Base-by-base conservation (phyloP, 2,797 vertebrate genomes). In the Notamacropus eugenii region DNA sequence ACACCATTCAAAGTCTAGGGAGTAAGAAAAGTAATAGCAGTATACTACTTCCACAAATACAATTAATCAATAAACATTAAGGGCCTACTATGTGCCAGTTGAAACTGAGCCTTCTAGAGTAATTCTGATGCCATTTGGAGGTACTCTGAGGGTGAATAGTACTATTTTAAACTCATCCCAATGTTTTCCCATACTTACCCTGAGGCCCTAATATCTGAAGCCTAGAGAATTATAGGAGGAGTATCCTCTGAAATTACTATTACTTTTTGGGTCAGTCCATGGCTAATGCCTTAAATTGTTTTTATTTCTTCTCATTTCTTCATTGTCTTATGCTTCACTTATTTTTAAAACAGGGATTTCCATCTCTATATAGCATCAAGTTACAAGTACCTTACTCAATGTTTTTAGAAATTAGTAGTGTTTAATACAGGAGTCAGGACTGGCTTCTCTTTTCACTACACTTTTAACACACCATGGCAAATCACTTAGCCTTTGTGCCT, bases 61-160 rank as follows among this genome's bases (percentile, higher is more conserved):
- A 31, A 34, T 62, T 31, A 62, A 62, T 34, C 59, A 62, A 62
- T 34, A 62, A 62, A 62, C 59, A 62, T 62, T 62, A 31, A 14
- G 12, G 13, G 58, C 58, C 29, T 29, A 59, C 58, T 59, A 31
- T 59, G 29, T 31, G 58, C 90, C 99, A 99, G 95, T 99, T 99
- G 99, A 99, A 99, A 96, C 99, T 99, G 58, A 96, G 93, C 54
- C 93, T 99, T 95, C 98, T 99, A 0, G 98, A 99, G 4, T 99
- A 98, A 98, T 59, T 28, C 6, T 27, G 93, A 74, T 50, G 13
- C 31, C 59, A 93, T 62, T 31, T 55, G 29, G 91, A 54, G 91
- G 90, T 90, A 82, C 95, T 92, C 58, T 31, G 1, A 93, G 56
- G n/a, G 95, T 54, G 90, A 96, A 92, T 19, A 91, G 40, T 24